A percentile compares a stretch with the other conserved stretches of the same genome.
Evolutionary conservation across 2,113 vertebrate genomes (phyloP).

Genomic region (Cyphotilapia sp.): DNA sequence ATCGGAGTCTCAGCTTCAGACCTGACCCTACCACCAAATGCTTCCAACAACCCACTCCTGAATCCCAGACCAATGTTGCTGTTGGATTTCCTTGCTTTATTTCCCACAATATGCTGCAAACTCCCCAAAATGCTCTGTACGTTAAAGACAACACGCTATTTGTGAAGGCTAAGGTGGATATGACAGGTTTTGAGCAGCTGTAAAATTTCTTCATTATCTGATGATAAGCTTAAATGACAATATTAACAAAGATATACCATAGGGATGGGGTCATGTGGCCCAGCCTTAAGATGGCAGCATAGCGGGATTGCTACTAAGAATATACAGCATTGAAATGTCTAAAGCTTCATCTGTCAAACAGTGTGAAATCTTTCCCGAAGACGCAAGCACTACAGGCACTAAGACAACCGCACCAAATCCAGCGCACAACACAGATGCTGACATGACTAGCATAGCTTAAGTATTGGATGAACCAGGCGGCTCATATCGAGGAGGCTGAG

Average conservation of each 20-base stretch:
- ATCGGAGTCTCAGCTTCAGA: slow-evolving; percentile 30
- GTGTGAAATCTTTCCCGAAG: background rate
- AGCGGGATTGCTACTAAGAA: background rate
- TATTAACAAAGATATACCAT: background rate
- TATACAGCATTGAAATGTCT: background rate
- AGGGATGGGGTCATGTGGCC: background rate
- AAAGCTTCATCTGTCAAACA: background rate
- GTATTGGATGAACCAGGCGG: background rate
- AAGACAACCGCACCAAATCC: background rate
- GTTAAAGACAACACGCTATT: slow-evolving; percentile 30
- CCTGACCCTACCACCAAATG: slow-evolving; percentile 6
- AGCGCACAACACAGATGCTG: background rate
- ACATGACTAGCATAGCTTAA: background rate
- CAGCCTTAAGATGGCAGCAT: background rate
- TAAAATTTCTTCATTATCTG: background rate
- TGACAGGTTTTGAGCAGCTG: slow-evolving; percentile 1
- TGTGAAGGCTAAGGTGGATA: slow-evolving; percentile 43
- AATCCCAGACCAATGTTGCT: background rate
- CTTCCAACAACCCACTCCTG: background rate
- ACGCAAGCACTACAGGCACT: background rate
- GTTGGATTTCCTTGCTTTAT: slow-evolving; percentile 29
- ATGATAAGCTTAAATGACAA: background rate
- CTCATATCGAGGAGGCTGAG: background rate
- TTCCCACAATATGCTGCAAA: background rate
- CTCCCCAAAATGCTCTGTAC: background rate